Conservation (phyloP, 2,888 invertebrate species). For the Tortrix viridana region DNA sequence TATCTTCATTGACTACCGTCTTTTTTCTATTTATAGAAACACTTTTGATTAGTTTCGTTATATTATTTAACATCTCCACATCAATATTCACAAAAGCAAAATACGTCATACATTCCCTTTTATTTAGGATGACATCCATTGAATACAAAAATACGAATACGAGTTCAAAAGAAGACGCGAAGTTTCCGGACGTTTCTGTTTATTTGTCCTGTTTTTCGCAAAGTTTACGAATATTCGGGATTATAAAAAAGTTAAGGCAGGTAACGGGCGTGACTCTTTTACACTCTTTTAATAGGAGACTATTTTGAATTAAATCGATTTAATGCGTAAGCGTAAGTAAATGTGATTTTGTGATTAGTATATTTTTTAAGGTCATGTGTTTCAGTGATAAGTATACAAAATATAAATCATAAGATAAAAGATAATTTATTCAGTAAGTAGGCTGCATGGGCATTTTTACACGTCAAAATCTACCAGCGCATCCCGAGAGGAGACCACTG, state of each 20-base stretch:
- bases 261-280: background rate
- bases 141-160: constrained; percentile 40
- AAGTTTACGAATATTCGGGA: constrained; percentile 18
- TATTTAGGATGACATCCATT: constrained; percentile 37
- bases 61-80: background rate
- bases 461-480: no score
- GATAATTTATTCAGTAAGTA: no score
- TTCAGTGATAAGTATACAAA: no score
- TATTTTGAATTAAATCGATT: background rate
- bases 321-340: no score
- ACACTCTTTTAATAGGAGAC: constrained; percentile 4
- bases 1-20: no score
- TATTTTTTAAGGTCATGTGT: no score
- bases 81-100: constrained; percentile 11
- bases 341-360: no score
- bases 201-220: constrained; percentile 27
- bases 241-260: constrained; percentile 6
- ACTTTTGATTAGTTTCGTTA: background rate
- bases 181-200: constrained; percentile 31
- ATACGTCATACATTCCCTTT: constrained; percentile 11
- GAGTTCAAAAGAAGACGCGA: constrained; percentile 29
- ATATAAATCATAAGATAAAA: no score
- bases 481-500: no score
- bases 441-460: no score
- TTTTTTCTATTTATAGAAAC: no score